Conservation (phyloP, 2,797 vertebrate genomes). For the Anolis apletophallus region DNA sequence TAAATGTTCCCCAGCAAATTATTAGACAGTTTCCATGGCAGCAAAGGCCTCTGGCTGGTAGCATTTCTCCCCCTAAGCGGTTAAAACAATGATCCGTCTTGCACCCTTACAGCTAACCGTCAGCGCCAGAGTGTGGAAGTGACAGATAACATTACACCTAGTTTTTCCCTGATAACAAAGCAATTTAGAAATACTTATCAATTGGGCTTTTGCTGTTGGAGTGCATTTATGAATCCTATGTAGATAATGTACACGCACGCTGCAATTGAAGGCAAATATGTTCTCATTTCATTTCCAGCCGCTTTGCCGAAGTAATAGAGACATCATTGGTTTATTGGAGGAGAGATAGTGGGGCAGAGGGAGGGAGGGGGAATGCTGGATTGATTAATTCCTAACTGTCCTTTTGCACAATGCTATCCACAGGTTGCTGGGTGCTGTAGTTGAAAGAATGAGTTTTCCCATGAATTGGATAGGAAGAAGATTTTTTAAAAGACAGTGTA, state of each 20-base stretch:
- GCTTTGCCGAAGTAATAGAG: slow-evolving; percentile 55
- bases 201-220: slow-evolving; percentile 50
- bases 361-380: slow-evolving; percentile 20
- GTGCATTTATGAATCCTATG: slow-evolving; percentile 37
- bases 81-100: slow-evolving; percentile 68
- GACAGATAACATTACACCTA: slow-evolving; percentile 67
- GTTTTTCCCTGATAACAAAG: slow-evolving; percentile 71
- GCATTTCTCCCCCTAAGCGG: slow-evolving; percentile 63
- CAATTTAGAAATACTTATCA: slow-evolving; percentile 67
- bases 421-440: no score
- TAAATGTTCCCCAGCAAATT: slow-evolving; percentile 73
- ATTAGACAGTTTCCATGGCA: slow-evolving; percentile 69
- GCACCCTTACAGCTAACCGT: slow-evolving; percentile 57
- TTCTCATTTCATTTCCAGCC: slow-evolving; percentile 57
- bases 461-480: no score
- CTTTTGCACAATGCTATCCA: slow-evolving; percentile 1
- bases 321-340: slow-evolving; percentile 22
- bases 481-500: no score
- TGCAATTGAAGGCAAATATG: slow-evolving; percentile 54
- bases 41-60: slow-evolving; percentile 52
- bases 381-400: slow-evolving; percentile 29
- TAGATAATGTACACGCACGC: slow-evolving; percentile 58
- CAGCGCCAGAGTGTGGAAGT: slow-evolving; percentile 52
- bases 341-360: slow-evolving; percentile 11
- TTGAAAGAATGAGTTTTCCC: no score